Conservation (phyloP, 2,797 vertebrate species). For the Heliangelus exortis region DNA sequence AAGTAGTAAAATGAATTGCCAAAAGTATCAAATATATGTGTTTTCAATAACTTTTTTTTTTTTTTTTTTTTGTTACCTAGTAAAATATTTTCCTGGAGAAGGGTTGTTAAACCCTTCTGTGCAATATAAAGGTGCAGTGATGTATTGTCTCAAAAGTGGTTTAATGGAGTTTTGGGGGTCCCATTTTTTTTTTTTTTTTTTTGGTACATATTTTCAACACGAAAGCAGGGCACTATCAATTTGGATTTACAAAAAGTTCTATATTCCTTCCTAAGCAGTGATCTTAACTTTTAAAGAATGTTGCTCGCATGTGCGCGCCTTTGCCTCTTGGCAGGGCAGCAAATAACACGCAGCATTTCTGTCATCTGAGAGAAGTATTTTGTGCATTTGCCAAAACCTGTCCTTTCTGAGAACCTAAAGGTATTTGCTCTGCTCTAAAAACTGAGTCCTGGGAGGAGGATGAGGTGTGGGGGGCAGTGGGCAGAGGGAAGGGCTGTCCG, state of each 20-base stretch:
- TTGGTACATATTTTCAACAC: conserved; percentile 37
- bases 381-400: conserved; percentile 1
- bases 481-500: background rate
- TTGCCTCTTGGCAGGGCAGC: conserved; percentile 50
- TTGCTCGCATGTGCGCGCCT: background rate
- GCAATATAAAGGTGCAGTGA: conserved; percentile 51
- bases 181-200: background rate
- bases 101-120: conserved; percentile 30
- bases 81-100: conserved; percentile 68
- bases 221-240: conserved; percentile 3
- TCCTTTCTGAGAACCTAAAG: background rate
- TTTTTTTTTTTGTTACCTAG: conserved; percentile 31
- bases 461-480: background rate
- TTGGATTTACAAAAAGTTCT: conserved; percentile 37
- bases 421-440: background rate
- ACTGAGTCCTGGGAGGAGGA: background rate
- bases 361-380: conserved; percentile 17
- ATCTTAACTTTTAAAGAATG: conserved; percentile 29
- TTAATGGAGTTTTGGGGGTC: conserved; percentile 60
- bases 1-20: conserved; percentile 63
- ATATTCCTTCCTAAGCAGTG: conserved; percentile 8
- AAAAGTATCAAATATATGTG: conserved; percentile 63
- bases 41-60: conserved; percentile 56
- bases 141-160: conserved; percentile 49
- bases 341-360: conserved; percentile 28